phyloP scores from a whole-genome alignment of 2,888 invertebrate species.

The Acleris laterana region DNA sequence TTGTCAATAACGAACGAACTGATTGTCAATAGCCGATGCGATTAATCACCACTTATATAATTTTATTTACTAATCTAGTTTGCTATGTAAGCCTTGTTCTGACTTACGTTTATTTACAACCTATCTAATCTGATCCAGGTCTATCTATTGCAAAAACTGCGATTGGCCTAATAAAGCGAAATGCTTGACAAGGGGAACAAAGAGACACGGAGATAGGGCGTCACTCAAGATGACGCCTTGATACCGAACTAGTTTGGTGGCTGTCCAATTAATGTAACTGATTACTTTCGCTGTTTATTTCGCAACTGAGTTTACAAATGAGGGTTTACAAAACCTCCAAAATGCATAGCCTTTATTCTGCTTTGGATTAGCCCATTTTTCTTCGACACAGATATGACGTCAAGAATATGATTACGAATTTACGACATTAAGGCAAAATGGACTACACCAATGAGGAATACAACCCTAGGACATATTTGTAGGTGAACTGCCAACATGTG shows the following conservation, averaged over 20 bases:
- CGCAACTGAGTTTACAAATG: neutral
- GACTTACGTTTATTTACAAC: neutral
- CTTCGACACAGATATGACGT: too few relatives aligned
- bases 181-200: slow-evolving; percentile 23
- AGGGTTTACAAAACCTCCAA: neutral
- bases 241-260: slow-evolving; percentile 30
- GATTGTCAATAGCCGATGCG: too few relatives aligned
- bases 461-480: too few relatives aligned
- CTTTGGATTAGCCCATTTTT: neutral
- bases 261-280: slow-evolving; percentile 18
- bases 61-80: too few relatives aligned
- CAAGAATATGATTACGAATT: too few relatives aligned
- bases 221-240: slow-evolving; percentile 37
- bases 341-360: neutral
- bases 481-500: too few relatives aligned
- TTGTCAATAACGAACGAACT: too few relatives aligned
- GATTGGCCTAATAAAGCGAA: slow-evolving; percentile 27
- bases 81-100: neutral
- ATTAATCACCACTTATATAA: too few relatives aligned
- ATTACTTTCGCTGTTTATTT: slow-evolving; percentile 23
- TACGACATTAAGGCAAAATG: too few relatives aligned
- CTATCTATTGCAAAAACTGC: slow-evolving; percentile 25
- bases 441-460: too few relatives aligned
- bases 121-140: slow-evolving; percentile 16
- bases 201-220: slow-evolving; percentile 26